Conservation (phyloP, 2,113 vertebrate genomes). For the Gnathonemus echidnorhynchus region DNA sequence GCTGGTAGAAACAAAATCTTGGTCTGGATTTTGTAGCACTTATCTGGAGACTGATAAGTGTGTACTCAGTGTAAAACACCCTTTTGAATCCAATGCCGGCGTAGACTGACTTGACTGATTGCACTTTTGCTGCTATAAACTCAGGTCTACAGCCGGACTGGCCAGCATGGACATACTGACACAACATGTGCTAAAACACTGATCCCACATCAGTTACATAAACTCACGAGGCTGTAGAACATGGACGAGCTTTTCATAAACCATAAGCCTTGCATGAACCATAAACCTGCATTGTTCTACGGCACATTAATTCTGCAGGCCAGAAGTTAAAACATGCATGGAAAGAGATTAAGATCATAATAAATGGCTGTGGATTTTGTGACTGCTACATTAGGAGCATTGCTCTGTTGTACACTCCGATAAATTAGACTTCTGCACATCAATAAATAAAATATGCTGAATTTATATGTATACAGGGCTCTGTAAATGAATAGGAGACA, state of each 20-base stretch:
- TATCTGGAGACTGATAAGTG: not conserved
- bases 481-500: not conserved
- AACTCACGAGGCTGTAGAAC: not conserved
- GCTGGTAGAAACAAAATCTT: no score
- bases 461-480: not conserved
- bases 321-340: not conserved
- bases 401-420: not conserved
- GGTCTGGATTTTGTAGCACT: no score
- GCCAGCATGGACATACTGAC: constrained; percentile 39
- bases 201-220: not conserved
- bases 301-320: not conserved
- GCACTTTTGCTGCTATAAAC: constrained; percentile 66
- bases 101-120: not conserved
- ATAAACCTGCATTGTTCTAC: not conserved
- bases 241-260: not conserved
- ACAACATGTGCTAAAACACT: not conserved
- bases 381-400: not conserved
- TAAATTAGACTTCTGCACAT: not conserved
- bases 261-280: not conserved
- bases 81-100: not conserved
- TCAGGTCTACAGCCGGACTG: constrained; percentile 79
- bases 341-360: not conserved
- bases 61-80: not conserved
- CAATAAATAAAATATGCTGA: not conserved
- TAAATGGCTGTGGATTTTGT: not conserved